phyloP scores from a whole-genome alignment of 2,113 vertebrate genomes.

The Edolisoma coerulescens region DNA sequence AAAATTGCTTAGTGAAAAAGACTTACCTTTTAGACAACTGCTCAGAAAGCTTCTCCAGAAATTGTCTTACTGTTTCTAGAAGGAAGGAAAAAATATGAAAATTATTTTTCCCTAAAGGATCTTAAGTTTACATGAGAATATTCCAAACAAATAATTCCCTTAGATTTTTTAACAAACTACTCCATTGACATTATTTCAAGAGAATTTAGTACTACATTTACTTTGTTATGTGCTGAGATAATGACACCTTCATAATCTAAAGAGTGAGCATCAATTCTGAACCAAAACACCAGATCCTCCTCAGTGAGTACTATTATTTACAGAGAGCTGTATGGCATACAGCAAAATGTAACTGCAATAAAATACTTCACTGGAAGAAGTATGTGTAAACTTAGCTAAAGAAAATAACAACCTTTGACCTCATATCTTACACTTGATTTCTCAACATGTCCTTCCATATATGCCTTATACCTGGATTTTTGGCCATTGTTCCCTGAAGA shows the following conservation, averaged over 20 bases:
- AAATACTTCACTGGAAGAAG: background rate
- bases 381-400: background rate
- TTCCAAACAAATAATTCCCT: background rate
- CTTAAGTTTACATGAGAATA: background rate
- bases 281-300: background rate
- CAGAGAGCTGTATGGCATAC: background rate
- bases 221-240: background rate
- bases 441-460: background rate
- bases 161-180: background rate
- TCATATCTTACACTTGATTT: background rate
- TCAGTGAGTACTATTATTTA: background rate
- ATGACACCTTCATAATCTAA: background rate
- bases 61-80: conserved; percentile 89
- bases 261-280: background rate
- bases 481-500: conserved; percentile 92
- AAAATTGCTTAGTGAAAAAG: background rate
- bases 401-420: background rate
- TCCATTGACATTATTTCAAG: background rate
- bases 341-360: background rate
- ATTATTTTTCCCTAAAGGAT: background rate
- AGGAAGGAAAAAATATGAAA: background rate
- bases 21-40: conserved; percentile 86
- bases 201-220: background rate
- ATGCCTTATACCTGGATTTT: conserved; percentile 82
- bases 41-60: conserved; percentile 89